Evolutionary conservation across 2,888 invertebrate species (phyloP).

Genomic region (Priapulus caudatus): DNA sequence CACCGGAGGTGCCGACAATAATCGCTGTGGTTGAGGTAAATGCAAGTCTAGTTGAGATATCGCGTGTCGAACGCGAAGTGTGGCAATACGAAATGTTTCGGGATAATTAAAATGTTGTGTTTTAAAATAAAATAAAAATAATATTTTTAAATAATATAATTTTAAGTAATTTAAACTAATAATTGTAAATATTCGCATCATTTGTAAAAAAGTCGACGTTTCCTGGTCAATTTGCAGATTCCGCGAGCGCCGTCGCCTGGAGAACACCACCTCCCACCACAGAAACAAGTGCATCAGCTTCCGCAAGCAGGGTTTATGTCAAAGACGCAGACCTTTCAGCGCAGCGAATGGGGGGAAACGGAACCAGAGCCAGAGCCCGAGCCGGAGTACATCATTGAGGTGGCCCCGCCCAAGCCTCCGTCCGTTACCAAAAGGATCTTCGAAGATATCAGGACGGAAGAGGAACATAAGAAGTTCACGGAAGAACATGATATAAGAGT

Average conservation of each 20-base stretch:
- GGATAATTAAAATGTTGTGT: no score
- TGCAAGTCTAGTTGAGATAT: no score
- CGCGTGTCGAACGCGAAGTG: no score
- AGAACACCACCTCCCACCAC: not conserved
- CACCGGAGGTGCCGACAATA: no score
- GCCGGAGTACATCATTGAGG: constrained; percentile 1
- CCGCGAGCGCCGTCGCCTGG: not conserved
- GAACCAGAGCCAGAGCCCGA: constrained; percentile 1
- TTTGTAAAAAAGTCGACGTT: no score
- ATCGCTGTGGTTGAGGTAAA: no score
- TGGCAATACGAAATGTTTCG: no score
- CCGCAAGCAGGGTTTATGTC: not conserved
- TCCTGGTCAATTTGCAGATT: not conserved
- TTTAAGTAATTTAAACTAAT: no score
- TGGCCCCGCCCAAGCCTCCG: not conserved
- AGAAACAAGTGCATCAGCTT: not conserved
- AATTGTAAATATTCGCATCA: no score
- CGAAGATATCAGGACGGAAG: not conserved
- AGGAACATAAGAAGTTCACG: not conserved
- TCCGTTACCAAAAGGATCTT: not conserved
- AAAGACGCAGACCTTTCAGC: not conserved
- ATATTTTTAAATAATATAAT: no score
- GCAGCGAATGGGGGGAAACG: not conserved
- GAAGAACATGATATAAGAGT: not conserved
- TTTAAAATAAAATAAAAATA: no score